A percentile compares a stretch with the other conserved stretches of the same genome.
phyloP scores from a whole-genome alignment of 2,888 invertebrate genomes.

The Erpobdella octoculata region DNA sequence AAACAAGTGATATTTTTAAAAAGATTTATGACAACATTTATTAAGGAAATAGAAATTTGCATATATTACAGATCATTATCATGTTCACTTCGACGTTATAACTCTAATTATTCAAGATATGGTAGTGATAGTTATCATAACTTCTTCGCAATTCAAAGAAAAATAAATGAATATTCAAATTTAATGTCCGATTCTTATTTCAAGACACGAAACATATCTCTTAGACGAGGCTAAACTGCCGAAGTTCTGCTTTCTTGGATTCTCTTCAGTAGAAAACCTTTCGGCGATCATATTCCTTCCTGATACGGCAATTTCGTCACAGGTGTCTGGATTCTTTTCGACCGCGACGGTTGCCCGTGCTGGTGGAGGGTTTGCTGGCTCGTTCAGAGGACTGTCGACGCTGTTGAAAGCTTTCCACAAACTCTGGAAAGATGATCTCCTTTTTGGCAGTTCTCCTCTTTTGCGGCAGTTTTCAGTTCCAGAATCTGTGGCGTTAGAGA shows the following conservation, averaged over 20 bases:
- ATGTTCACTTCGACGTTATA: background rate
- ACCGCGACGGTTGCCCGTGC: background rate
- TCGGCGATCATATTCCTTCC: no score
- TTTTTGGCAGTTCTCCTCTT: background rate
- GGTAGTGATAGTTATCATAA: background rate
- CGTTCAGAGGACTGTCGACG: background rate
- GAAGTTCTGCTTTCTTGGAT: background rate
- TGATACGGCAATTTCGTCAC: no score
- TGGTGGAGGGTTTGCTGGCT: background rate
- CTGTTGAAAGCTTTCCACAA: background rate
- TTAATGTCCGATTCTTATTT: background rate
- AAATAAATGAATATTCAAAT: background rate
- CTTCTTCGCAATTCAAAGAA: background rate
- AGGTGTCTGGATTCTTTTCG: no score
- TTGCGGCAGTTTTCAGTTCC: no score
- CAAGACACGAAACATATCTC: slow-evolving; percentile 1
- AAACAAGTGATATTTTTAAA: no score
- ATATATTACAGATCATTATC: no score
- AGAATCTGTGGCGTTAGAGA: no score
- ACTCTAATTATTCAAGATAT: background rate
- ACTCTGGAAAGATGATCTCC: background rate
- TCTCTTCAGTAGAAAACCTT: background rate
- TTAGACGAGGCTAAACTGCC: background rate
- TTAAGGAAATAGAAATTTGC: no score
- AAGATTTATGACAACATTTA: no score